phyloP scores from a whole-genome alignment of 2,113 vertebrate genomes.

The Halichoeres trimaculatus region DNA sequence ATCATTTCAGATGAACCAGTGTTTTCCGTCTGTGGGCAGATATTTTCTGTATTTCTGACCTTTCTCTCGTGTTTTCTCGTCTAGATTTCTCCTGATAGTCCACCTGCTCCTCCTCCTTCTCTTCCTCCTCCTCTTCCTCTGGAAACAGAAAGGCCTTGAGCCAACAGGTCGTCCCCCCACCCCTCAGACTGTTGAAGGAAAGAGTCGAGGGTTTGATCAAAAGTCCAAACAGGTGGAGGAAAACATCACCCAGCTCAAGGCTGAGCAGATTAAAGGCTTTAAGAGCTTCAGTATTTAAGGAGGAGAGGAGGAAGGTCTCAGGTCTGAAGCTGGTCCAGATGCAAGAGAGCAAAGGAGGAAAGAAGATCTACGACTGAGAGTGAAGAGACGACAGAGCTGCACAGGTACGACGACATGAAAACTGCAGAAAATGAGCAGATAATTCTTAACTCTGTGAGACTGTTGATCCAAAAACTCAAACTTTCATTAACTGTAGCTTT shows the following conservation, averaged over 20 bases:
- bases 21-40: conserved; percentile 55
- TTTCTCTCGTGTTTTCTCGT: conserved; percentile 37
- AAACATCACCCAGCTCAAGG: conserved; percentile 54
- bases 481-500: too few species aligned
- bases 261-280: conserved; percentile 73
- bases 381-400: conserved; percentile 7
- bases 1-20: conserved; percentile 23
- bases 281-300: conserved; percentile 68
- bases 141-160: conserved; percentile 72
- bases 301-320: not conserved
- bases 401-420: conserved; percentile 72
- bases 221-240: conserved; percentile 41
- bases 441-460: too few species aligned
- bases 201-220: conserved; percentile 21
- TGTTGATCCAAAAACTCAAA: too few species aligned
- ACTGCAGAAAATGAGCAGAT: too few species aligned
- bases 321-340: conserved; percentile 31
- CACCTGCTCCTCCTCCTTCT: conserved; percentile 17
- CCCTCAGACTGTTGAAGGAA: conserved; percentile 26
- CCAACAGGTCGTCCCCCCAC: not conserved
- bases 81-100: conserved; percentile 40
- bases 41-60: conserved; percentile 16
- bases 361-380: conserved; percentile 10
- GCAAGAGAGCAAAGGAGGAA: conserved; percentile 22
- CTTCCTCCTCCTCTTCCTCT: conserved; percentile 11